Base-by-base conservation (phyloP, 2,113 vertebrate genomes). In the Centrocercus urophasianus region DNA sequence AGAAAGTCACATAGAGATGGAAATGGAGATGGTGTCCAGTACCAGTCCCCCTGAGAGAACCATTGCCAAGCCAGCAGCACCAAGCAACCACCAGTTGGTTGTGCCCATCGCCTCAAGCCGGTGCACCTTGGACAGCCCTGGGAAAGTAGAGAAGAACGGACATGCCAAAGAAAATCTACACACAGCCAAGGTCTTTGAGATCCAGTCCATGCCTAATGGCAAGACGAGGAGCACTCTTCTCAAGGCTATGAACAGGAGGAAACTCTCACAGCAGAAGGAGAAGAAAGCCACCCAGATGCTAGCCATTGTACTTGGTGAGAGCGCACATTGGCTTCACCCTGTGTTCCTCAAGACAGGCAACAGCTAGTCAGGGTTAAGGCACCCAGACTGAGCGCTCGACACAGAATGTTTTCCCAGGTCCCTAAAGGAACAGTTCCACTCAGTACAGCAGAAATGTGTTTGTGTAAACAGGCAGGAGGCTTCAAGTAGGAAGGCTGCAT, bases 281-380 rank as follows among this genome's bases (percentile, higher is more conserved):
- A 99, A 99, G 96, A 99, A 99, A 94, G 99, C 99, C 83, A 99
- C 99, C 7, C 99, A 99, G 97, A 99, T 99, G 99, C 97, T 99
- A 87, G 99, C 99, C 93, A 99, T 99, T 8, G 99, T 99, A 24
- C 98, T 99, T 1, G 99, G 99, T 99, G 96, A 98, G 98, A 78
- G 32, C 0, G 86, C 2, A 0, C 43, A 5, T 32, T n/a, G 43
- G 28, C 47, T 71, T 64, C 56, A 65, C 70, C 72, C 2, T 4
- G 20, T 22, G 3, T 16, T 57, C 36, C 87, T 63, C 66, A 36
- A 56, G 36, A 8, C 45, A 81, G 3, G 56, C 66, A 50, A 6
- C 2, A 34, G 65, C 45, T 61, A 18, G 34, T 42, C n/a, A 61
- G 54, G 13, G 22, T 32, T 12, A 40, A 13, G 40, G 36, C 0